Conservation (phyloP, 2,797 vertebrate species). For the Rhincodon typus region DNA sequence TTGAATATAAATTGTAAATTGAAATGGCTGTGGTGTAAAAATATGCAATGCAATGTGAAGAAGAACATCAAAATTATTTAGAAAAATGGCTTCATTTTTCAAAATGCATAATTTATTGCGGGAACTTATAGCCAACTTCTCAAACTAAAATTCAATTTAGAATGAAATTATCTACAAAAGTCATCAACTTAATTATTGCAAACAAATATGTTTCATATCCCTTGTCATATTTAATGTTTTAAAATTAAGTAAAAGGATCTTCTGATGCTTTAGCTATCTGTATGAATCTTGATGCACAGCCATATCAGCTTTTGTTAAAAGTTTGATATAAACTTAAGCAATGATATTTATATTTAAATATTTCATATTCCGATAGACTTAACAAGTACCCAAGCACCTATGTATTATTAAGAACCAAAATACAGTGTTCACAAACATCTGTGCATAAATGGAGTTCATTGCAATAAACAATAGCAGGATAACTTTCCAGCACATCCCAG, state of each 20-base stretch:
- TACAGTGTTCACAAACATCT: neutral
- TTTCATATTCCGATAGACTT: neutral
- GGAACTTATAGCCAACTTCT: neutral
- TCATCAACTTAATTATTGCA: neutral
- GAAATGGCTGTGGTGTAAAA: neutral
- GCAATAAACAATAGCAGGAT: neutral
- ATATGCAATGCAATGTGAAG: neutral
- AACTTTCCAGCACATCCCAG: neutral
- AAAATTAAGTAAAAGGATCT: neutral
- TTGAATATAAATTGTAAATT: slow-evolving; percentile 27
- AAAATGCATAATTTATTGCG: neutral
- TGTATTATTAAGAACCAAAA: neutral
- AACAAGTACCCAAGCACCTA: neutral
- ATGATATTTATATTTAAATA: neutral
- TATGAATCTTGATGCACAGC: neutral
- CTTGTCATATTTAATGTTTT: neutral
- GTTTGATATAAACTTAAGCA: neutral
- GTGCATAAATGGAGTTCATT: neutral
- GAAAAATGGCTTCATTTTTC: neutral
- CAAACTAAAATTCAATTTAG: neutral
- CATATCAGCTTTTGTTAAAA: neutral
- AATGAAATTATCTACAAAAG: neutral
- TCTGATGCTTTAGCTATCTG: neutral
- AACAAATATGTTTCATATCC: neutral
- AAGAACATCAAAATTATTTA: neutral